Base-by-base conservation (phyloP, 2,888 invertebrate species). In the Tortricodes alternella region DNA sequence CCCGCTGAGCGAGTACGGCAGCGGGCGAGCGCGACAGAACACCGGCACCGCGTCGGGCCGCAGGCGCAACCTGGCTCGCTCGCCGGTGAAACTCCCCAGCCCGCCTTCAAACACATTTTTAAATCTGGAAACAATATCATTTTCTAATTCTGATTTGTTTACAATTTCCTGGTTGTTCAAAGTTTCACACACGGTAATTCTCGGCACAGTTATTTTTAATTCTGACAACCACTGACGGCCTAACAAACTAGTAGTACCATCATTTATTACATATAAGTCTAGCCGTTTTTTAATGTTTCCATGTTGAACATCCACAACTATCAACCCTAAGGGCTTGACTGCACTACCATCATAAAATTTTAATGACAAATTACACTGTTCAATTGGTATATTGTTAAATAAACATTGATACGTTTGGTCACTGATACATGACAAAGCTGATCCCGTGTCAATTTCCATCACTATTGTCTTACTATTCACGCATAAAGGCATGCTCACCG, bases 161-260 rank as follows among this genome's bases (percentile, higher is more conserved):
- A n/a, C n/a, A n/a, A n/a, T n/a, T n/a, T n/a, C n/a, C n/a, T n/a
- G n/a, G n/a, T n/a, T n/a, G n/a, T n/a, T n/a, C n/a, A n/a, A n/a
- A n/a, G n/a, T n/a, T n/a, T n/a, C n/a, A n/a, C n/a, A n/a, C n/a
- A n/a, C n/a, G n/a, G n/a, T n/a, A 1, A 16, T 35, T 15, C 1
- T 34, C 3, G 34, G 34, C 6, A 34, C 11, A 13, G 5, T 2
- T 13, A 59, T 59, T 2, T 15, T 23, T 23, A 61, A 15, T 51
- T 57, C 58, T 1, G 51, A 7, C 9, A 61, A 9, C 61, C 61
- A 61, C 16, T 61, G 58, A 1, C 61, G 24, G n/a, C 61, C 61
- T 15, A 61, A 48, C 19, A 61, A 32, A 2, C 7, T 39, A 1
- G 52, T 58, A 7, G 39, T 58, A 2, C 52, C 61, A 15, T 38